Evolutionary conservation across 2,888 invertebrate species (phyloP), one percentile per base, ranked within the genome.

Genomic region (Steinernema carpocapsae): DNA sequence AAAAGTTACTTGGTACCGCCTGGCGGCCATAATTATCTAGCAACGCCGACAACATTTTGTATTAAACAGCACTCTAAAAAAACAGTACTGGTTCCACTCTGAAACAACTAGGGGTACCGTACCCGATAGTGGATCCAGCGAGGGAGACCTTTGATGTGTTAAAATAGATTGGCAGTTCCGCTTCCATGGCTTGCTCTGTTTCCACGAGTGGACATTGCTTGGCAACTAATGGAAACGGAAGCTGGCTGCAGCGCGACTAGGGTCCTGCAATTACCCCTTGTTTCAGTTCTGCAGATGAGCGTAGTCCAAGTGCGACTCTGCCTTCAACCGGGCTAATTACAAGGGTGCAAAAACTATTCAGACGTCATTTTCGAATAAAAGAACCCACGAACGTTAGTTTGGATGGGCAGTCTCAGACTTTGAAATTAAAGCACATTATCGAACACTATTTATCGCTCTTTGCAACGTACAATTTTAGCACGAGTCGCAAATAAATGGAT

Each of bases 211-310:
- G 29, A 29, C 29, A 29, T 64, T n/a, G 29, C 64, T 32, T 64
- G 37, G 64, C 64, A 64, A 64, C 64, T 64, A 64, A 64, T 37
- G 19, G 64, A 22, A 29, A 29, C 64, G 26, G 26, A 64, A 29
- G 64, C 26, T 17, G 29, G 10, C 32, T 64, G 64, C 64, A 64
- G 64, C 29, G 26, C 29, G 7, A 19, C 48, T 4, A 17, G 29
- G 37, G 4, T 64, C 17, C 26, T 64, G 64, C 64, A 64, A 64
- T 64, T 64, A 64, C 29, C 64, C 24, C 29, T 64, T 64, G 64
- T 64, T 64, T 64, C 64, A 64, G 32, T 64, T 64, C 29, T 64
- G 29, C 64, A 64, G 64, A 64, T 64, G 64, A 32, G 64, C 29
- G 32, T 29, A 64, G 32, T 10, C 32, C 64, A 32, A 32, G 32